Evolutionary conservation across 2,113 vertebrate species (phyloP), one percentile per base, ranked within the genome.

Genomic region (Poecile atricapillus): DNA sequence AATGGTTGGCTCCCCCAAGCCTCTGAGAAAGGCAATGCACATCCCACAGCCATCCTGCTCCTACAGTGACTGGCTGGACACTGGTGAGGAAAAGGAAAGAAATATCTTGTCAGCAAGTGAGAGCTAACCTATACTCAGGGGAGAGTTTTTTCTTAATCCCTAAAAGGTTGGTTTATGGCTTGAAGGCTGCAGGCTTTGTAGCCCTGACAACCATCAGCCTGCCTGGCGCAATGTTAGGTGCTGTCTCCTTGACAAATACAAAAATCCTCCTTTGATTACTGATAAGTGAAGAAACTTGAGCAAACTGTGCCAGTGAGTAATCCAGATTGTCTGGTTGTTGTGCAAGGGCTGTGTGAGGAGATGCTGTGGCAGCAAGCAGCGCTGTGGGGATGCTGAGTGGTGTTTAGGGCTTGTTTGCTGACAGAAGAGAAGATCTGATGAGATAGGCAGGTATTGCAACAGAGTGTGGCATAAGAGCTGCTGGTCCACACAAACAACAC

Each of bases 321-420:
- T 70, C 43, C 79, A 60, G 90, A 4, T 3, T 13, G 68, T 5
- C 71, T 87, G 89, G 63, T 21, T 39, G 64, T 89, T 96, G 93
- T 14, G 5, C 56, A 95, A 95, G 87, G 59, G 35, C 90, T 43
- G 49, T 55, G 92, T 13, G 33, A 92, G 78, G 64, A 47, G 86
- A 6, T 65, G 84, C 33, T 88, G 84, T 64, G 85, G 90, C 89
- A 91, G 89, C 68, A 65, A 37, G 75, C 81, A 69, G 75, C 83
- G 47, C 91, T 79, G 30, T 30, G 81, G 25, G 64, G 89, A 87
- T 86, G 89, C 55, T 53, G 20, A 58, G 49, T 4, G 55, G 10
- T 49, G 58, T 43, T 88, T 20, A 43, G 92, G 65, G 39, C 68
- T 87, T 83, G 77, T 93, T 94, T 96, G 95, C 87, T 91, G 91